Percentiles rank a stretch among this genome's conserved stretches.
Evolutionary conservation across 2,113 vertebrate species (phyloP).

Genomic region (Heloderma charlesbogerti): DNA sequence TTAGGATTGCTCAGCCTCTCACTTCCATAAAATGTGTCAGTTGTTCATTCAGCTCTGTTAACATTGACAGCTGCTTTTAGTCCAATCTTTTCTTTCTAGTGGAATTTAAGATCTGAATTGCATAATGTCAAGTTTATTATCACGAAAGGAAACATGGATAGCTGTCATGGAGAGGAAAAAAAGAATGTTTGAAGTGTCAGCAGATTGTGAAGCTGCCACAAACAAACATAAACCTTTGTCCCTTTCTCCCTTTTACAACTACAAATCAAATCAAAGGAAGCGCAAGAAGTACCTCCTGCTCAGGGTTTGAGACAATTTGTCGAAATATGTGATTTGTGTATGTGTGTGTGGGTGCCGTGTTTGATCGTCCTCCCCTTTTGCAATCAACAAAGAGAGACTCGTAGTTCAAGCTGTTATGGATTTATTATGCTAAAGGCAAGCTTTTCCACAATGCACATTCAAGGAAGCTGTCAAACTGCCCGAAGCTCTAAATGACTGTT

Average conservation of each 20-base stretch:
- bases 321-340: neutral
- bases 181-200: neutral
- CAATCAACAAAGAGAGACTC: too few relatives aligned
- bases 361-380: too few relatives aligned
- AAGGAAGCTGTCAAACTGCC: too few relatives aligned
- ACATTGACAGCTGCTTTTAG: neutral
- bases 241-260: neutral
- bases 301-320: neutral
- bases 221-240: conserved; percentile 15
- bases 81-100: neutral
- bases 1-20: too few relatives aligned
- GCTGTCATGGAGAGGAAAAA: neutral
- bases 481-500: too few relatives aligned
- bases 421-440: too few relatives aligned
- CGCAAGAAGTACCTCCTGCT: neutral
- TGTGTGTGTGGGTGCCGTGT: too few relatives aligned
- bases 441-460: too few relatives aligned
- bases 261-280: neutral
- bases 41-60: neutral
- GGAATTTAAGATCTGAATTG: neutral
- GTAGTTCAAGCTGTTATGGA: too few relatives aligned
- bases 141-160: accelerated
- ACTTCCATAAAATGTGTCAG: neutral
- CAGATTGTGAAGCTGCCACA: conserved; percentile 11
- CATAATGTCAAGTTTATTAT: neutral